phyloP scores from a whole-genome alignment of 2,113 vertebrate species.

The Varanus komodoensis region DNA sequence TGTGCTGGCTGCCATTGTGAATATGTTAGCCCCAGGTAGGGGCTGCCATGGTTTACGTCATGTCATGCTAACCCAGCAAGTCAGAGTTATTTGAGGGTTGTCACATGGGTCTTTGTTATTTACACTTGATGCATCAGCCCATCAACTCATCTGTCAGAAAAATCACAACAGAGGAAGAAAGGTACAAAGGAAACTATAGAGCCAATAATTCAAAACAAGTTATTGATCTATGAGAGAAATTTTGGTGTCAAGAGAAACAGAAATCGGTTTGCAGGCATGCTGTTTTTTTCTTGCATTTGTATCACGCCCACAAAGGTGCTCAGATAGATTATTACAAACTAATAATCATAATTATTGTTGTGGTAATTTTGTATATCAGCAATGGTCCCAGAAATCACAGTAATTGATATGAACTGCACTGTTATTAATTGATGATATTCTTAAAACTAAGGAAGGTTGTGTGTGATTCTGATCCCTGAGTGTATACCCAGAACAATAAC shows the following conservation, averaged over 20 bases:
- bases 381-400: not conserved
- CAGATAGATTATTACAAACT: not conserved
- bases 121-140: not conserved
- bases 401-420: not conserved
- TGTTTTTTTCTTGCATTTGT: not conserved
- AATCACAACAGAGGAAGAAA: not conserved
- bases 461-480: not conserved
- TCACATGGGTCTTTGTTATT: not conserved
- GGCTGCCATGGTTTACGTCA: no score
- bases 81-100: no score
- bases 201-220: not conserved
- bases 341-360: not conserved
- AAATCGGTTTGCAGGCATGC: not conserved
- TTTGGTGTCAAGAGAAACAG: not conserved
- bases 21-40: no score
- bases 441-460: not conserved
- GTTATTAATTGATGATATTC: not conserved
- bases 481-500: not conserved
- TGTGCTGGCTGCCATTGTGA: no score
- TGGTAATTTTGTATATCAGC: not conserved
- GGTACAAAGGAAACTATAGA: not conserved
- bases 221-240: not conserved
- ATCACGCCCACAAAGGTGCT: not conserved
- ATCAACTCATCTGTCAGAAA: not conserved
- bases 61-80: no score